Evolutionary conservation across 2,797 vertebrate species (phyloP).

Genomic region (Rhabdomys pumilio): DNA sequence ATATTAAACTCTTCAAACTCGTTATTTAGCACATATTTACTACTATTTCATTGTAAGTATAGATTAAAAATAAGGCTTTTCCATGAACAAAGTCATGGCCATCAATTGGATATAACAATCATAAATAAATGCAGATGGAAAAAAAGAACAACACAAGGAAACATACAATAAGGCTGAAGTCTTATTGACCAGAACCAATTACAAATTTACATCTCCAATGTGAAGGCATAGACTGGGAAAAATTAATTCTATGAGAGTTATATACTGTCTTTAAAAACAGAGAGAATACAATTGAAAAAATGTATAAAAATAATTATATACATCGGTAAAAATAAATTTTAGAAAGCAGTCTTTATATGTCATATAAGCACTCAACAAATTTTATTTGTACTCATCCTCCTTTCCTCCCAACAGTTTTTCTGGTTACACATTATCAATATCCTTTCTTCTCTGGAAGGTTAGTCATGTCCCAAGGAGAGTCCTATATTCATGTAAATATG

Average conservation of each 20-base stretch:
- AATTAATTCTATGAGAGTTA: neutral
- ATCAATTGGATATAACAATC: neutral
- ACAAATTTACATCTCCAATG: neutral
- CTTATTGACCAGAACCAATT: neutral
- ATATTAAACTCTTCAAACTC: slow-evolving; percentile 30
- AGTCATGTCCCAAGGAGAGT: neutral
- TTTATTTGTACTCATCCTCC: neutral
- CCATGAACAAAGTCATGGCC: neutral
- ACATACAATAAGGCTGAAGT: neutral
- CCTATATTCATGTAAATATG: too few relatives aligned
- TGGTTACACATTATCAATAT: too few relatives aligned
- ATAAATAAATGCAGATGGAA: neutral
- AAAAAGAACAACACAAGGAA: neutral
- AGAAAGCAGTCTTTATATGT: neutral
- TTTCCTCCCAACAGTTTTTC: neutral
- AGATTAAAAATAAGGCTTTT: slow-evolving; percentile 31
- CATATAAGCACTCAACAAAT: neutral
- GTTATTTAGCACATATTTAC: slow-evolving; percentile 1
- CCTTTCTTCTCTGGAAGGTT: neutral
- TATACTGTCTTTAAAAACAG: neutral
- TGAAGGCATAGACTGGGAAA: neutral
- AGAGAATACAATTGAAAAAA: neutral
- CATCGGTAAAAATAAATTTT: neutral
- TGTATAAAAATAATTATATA: neutral
- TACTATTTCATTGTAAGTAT: neutral